Conservation (phyloP, 2,797 vertebrate genomes). For the Takifugu rubripes region DNA sequence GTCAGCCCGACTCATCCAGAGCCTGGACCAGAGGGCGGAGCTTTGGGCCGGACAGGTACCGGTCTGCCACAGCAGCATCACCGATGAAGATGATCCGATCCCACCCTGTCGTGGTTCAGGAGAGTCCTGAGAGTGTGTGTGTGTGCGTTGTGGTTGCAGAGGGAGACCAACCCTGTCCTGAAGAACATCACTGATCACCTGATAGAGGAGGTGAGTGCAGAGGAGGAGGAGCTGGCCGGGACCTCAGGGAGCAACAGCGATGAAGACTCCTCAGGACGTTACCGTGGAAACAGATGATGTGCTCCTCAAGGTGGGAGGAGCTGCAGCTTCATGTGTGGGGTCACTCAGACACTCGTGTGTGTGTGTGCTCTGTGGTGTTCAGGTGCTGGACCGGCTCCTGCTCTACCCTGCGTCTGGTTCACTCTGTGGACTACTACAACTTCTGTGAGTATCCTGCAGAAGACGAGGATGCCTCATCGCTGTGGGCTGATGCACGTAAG, state of each 20-base stretch:
- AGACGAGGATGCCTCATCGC: conserved; percentile 92
- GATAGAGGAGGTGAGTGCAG: conserved; percentile 87
- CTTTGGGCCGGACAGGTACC: conserved; percentile 76
- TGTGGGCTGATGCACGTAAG: conserved; percentile 89
- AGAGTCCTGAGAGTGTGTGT: background rate
- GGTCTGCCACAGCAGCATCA: background rate
- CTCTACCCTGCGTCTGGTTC: conserved; percentile 87
- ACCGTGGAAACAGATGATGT: conserved; percentile 85
- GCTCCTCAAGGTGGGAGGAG: conserved; percentile 79
- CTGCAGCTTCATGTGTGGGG: background rate
- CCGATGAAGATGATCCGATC: too few species aligned
- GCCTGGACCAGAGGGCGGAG: conserved; percentile 80
- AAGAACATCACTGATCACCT: conserved; percentile 90
- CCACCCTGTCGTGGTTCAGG: too few species aligned
- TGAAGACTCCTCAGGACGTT: conserved; percentile 82
- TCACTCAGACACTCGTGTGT: background rate
- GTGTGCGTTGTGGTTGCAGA: conserved; percentile 24
- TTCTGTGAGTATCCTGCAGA: conserved; percentile 88
- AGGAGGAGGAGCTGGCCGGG: conserved; percentile 85
- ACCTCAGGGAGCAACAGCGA: conserved; percentile 64
- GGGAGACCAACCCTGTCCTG: conserved; percentile 83
- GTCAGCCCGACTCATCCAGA: conserved; percentile 83
- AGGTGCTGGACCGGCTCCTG: conserved; percentile 88
- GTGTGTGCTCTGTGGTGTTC: background rate
- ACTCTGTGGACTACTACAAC: conserved; percentile 91